phyloP scores from a whole-genome alignment of 1,140 invertebrate species.

The Scaptomyza graminum region DNA sequence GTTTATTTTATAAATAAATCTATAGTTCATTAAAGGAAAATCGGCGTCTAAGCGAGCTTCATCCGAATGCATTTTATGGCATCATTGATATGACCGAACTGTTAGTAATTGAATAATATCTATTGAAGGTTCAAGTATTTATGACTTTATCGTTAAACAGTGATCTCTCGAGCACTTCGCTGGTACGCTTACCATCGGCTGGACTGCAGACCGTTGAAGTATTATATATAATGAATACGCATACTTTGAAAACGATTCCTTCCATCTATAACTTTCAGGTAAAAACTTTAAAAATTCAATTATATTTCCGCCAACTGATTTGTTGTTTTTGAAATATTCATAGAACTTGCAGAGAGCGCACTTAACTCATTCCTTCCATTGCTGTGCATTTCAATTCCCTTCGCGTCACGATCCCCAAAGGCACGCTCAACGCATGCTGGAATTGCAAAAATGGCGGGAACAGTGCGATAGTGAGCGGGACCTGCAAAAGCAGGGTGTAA shows the following conservation, averaged over 20 bases:
- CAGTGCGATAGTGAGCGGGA: constrained; percentile 49
- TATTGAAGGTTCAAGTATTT: not conserved
- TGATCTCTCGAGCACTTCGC: constrained; percentile 90
- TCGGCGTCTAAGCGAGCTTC: constrained; percentile 85
- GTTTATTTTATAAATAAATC: not conserved
- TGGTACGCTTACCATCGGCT: constrained; percentile 88
- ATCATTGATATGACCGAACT: constrained; percentile 85
- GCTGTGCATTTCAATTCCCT: constrained; percentile 94
- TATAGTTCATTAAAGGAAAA: constrained; percentile 89
- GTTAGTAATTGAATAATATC: constrained; percentile 84
- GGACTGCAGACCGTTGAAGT: constrained; percentile 90
- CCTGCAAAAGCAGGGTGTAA: constrained; percentile 2
- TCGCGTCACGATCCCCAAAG: constrained; percentile 89
- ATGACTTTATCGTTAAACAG: constrained; percentile 82
- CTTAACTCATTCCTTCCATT: constrained; percentile 94
- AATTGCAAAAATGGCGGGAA: constrained; percentile 84
- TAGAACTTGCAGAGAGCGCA: constrained; percentile 85
- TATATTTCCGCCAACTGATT: not conserved
- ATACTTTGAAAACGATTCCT: constrained; percentile 90
- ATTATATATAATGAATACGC: constrained; percentile 89
- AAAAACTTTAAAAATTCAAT: constrained; percentile 51
- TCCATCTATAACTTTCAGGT: constrained; percentile 92
- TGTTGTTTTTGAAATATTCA: constrained; percentile 2
- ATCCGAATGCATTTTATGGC: constrained; percentile 88
- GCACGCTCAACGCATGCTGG: constrained; percentile 86